Evolutionary conservation across 2,797 vertebrate species (phyloP).

Genomic region (Spinus pinus): DNA sequence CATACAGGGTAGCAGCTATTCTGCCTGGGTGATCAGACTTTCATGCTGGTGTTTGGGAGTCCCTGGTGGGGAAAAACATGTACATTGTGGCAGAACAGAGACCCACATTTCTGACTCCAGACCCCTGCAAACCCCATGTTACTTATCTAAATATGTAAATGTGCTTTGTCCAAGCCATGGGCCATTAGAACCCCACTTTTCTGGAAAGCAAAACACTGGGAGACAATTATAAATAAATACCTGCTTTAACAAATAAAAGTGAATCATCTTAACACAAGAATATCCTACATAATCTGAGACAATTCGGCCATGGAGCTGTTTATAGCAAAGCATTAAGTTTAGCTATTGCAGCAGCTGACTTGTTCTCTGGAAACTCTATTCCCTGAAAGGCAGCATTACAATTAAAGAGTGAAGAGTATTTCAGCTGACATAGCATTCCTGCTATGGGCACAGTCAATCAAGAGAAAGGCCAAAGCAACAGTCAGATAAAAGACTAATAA

Average conservation of each 20-base stretch:
- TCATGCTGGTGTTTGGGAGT: background rate
- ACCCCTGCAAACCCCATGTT: background rate
- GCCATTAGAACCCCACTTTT: background rate
- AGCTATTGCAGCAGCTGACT: background rate
- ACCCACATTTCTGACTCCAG: background rate
- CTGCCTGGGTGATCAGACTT: background rate
- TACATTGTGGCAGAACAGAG: background rate
- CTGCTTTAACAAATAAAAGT: background rate
- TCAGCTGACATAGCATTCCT: conserved; percentile 55
- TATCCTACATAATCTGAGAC: background rate
- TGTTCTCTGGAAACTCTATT: conserved; percentile 30
- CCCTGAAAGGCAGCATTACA: conserved; percentile 31
- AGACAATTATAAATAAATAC: background rate
- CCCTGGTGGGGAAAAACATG: fast-evolving
- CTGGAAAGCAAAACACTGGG: background rate
- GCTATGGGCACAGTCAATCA: conserved; percentile 54
- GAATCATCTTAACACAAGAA: background rate
- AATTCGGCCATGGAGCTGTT: background rate
- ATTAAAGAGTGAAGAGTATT: conserved; percentile 46
- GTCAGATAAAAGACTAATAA: conserved; percentile 65
- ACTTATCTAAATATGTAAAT: background rate
- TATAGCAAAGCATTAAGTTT: conserved; percentile 13
- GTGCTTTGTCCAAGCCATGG: background rate
- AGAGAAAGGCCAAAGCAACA: conserved; percentile 57
- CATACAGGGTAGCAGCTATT: background rate